These are phyloP conservation scores for Pantherophis guttatus DNA, from an alignment of 2,113 vertebrate genomes.

Conservation along the genomic window DNA sequence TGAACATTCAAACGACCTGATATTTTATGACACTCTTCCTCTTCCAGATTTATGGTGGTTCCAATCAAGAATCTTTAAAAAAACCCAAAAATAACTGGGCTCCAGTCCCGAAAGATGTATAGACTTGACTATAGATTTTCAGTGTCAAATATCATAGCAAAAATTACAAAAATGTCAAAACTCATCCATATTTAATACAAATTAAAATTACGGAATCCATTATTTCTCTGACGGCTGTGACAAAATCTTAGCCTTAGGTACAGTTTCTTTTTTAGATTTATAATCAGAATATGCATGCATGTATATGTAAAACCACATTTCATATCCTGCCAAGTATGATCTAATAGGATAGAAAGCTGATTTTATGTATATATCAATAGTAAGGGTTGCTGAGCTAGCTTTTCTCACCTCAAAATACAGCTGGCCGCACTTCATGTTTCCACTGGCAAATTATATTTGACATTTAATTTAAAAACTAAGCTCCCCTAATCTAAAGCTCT, in stretches of 20 bases:
- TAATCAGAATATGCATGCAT: background rate
- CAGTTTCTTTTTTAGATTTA: background rate
- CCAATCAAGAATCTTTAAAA: background rate
- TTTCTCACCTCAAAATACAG: conserved; percentile 42
- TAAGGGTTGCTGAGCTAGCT: conserved; percentile 47
- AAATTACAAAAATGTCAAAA: conserved; percentile 15
- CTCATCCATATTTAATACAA: conserved; percentile 38
- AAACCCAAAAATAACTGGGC: too few species aligned
- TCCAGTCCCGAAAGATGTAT: background rate
- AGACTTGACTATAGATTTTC: background rate
- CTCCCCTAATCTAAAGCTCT: conserved; percentile 65
- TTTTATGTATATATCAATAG: conserved; percentile 46
- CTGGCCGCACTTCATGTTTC: conserved; percentile 50
- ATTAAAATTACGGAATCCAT: conserved; percentile 39
- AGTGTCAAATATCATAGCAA: background rate
- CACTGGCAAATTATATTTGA: conserved; percentile 67
- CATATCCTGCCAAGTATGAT: conserved; percentile 39
- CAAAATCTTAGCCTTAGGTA: conserved; percentile 40
- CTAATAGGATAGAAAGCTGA: conserved; percentile 41
- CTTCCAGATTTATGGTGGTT: background rate
- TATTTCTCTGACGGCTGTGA: conserved; percentile 41
- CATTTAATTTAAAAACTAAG: conserved; percentile 71
- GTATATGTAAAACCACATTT: background rate
- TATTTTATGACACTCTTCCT: background rate
- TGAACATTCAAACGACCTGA: background rate